These are phyloP conservation scores for Metaphire vulgaris DNA, from an alignment of 1,140 invertebrate species.

Conservation along the genomic window DNA sequence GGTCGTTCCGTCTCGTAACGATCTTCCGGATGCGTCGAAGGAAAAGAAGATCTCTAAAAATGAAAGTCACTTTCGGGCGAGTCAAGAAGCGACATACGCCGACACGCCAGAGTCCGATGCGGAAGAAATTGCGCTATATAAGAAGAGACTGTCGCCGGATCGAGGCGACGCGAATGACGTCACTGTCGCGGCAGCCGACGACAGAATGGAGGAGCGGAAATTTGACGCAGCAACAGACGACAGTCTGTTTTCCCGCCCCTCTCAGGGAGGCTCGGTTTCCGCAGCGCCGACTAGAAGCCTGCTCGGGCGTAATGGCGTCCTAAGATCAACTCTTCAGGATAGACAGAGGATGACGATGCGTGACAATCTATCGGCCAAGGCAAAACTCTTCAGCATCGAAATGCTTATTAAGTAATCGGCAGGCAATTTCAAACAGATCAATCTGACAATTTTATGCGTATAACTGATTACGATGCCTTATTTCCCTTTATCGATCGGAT, in stretches of 20 bases:
- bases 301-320: neutral
- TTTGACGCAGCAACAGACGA: neutral
- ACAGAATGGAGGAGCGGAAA: neutral
- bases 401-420: no score
- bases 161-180: neutral
- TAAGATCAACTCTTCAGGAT: neutral
- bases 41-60: neutral
- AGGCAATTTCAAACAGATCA: no score
- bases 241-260: neutral
- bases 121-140: no score
- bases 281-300: neutral
- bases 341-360: neutral
- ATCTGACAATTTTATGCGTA: no score
- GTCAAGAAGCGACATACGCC: neutral
- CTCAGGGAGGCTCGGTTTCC: neutral
- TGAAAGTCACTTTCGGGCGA: neutral
- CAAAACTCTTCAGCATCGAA: neutral
- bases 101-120: no score
- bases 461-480: no score
- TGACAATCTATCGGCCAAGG: neutral
- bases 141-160: neutral
- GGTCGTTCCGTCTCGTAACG: neutral
- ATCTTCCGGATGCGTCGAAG: neutral
- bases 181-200: neutral
- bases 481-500: no score